Base-by-base conservation (phyloP, 2,888 invertebrate species). In the Nomada ferruginata region DNA sequence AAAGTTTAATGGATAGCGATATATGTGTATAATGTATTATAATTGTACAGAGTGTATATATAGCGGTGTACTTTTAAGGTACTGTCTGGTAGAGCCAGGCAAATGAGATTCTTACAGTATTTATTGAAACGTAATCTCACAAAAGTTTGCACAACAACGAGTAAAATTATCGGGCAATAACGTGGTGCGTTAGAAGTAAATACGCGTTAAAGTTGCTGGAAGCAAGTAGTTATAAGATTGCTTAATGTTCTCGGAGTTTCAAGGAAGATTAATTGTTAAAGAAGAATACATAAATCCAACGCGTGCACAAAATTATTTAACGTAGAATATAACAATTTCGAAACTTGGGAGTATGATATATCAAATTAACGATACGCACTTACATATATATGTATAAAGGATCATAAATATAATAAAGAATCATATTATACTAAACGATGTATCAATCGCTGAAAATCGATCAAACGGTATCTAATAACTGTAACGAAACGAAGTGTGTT, bases 11-110 rank as follows among this genome's bases (percentile, higher is more conserved):
- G n/a, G 15, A n/a, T 44, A 47, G 53, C 23, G 10, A 53, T 26
- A 42, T 66, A 29, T 47, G 52, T 60, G 29, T 53, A 52, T 57
- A 69, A 44, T 52, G 42, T 71, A 71, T 44, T 29, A 65, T 69
- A 76, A 61, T 47, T 65, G 72, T 47, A 84, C 20, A 59, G 29
- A 53, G 23, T 44, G 72, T 47, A 55, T 36, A 18, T 47, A 53
- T 42, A 5, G 36, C 13, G 23, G 1, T 26, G 23, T 26, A 15
- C 11, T 13, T 26, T 7, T 9, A 13, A 50, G 50, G 50, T 29
- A 50, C 11, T 15, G 20, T 0, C 4, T 44, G 5, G 15, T 4
- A 9, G 20, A 10, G 20, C 0, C 4, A 47, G 5, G 15, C 10
- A 15, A 47, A 10, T 59, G 10, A 20, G 5, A 60, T 50, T 50